Evolutionary conservation across 2,888 invertebrate species (phyloP).

Genomic region (Cyrtodaria siliqua): DNA sequence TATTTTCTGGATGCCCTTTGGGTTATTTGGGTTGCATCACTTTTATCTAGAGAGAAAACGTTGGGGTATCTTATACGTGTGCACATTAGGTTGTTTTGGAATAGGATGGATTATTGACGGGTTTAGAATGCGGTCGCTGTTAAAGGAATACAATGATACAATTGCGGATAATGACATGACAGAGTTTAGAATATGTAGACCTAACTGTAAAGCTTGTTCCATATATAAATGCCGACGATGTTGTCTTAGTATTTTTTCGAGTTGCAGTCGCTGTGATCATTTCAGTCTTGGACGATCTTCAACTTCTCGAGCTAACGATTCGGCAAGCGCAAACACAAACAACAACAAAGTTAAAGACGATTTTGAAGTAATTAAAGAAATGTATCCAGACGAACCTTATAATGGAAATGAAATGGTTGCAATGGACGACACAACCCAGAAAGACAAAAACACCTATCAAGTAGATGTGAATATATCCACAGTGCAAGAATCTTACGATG

Average conservation of each 20-base stretch:
- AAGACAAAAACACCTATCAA: constrained; percentile 5
- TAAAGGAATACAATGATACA: constrained; percentile 53
- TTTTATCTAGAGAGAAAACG: constrained; percentile 58
- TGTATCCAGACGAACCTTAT: constrained; percentile 54
- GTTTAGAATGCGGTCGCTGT: constrained; percentile 39
- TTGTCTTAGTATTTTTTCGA: constrained; percentile 33
- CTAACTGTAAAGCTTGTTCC: constrained; percentile 44
- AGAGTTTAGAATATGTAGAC: constrained; percentile 53
- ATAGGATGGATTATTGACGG: constrained; percentile 66
- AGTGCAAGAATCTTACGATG: constrained; percentile 28
- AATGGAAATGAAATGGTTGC: background rate
- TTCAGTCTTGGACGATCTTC: constrained; percentile 54
- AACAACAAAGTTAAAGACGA: constrained; percentile 42
- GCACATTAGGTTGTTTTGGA: constrained; percentile 58
- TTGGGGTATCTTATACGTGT: constrained; percentile 64
- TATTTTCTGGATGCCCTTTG: constrained; percentile 63
- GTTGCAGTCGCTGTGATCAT: constrained; percentile 33
- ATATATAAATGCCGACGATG: constrained; percentile 43
- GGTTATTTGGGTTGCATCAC: constrained; percentile 64
- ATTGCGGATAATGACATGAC: constrained; percentile 50
- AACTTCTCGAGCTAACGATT: constrained; percentile 1
- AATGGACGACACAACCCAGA: too few species aligned
- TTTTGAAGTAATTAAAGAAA: constrained; percentile 62
- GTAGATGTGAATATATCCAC: constrained; percentile 27
- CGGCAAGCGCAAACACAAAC: constrained; percentile 8